These are phyloP conservation scores for Rhogogaster chlorosoma DNA, from an alignment of 2,888 invertebrate species.

Conservation along the genomic window DNA sequence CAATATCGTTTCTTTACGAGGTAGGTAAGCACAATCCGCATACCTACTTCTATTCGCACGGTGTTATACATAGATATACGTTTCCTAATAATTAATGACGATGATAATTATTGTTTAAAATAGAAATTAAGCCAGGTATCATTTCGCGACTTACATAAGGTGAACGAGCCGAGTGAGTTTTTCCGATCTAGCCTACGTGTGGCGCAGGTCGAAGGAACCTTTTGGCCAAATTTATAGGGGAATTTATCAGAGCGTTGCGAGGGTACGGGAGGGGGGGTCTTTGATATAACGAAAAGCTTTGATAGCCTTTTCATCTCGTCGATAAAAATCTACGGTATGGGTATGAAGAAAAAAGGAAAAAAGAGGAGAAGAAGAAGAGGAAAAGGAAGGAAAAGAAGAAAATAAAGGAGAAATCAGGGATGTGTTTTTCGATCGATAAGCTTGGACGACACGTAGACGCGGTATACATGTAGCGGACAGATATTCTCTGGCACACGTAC, in stretches of 20 bases:
- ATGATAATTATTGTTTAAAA: too few species aligned
- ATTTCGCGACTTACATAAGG: too few species aligned
- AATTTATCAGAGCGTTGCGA: constrained; percentile 23
- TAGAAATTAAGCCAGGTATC: too few species aligned
- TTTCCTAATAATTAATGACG: too few species aligned
- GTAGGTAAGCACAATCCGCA: too few species aligned
- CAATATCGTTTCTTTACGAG: neutral
- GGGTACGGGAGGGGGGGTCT: neutral
- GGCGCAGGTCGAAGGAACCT: neutral
- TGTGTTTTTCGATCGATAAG: constrained; percentile 65
- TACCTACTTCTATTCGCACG: too few species aligned
- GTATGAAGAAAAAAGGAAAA: constrained; percentile 52
- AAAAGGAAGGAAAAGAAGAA: constrained; percentile 36
- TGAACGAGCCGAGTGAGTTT: too few species aligned
- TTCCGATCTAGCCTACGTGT: neutral
- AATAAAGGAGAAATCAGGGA: constrained; percentile 62
- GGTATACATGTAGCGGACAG: constrained; percentile 55
- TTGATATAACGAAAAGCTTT: constrained; percentile 29
- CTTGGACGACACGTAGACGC: constrained; percentile 46
- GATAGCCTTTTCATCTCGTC: constrained; percentile 63
- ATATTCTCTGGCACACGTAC: constrained; percentile 9
- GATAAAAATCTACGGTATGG: constrained; percentile 58
- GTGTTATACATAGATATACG: too few species aligned
- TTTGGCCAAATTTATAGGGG: constrained; percentile 19
- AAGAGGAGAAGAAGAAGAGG: constrained; percentile 28